Evolutionary conservation across 2,113 vertebrate species (phyloP).

Genomic region (Passer domesticus): DNA sequence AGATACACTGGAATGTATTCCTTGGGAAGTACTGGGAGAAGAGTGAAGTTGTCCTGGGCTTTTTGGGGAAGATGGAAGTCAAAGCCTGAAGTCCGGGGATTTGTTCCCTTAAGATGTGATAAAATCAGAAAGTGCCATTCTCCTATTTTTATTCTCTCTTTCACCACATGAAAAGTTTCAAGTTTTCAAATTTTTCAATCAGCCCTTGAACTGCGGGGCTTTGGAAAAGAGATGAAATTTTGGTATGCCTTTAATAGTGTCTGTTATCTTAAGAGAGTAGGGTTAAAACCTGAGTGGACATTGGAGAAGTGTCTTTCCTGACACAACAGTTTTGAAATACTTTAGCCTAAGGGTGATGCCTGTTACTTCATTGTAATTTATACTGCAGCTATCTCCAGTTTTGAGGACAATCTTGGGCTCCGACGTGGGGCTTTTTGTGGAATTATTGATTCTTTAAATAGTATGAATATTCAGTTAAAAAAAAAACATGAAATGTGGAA

Average conservation of each 20-base stretch:
- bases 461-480: not conserved
- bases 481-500: not conserved
- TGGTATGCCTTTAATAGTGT: not conserved
- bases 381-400: not conserved
- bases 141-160: not conserved
- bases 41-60: not conserved
- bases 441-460: not conserved
- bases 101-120: not conserved
- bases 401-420: not conserved
- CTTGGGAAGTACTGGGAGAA: not conserved
- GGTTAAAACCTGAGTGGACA: not conserved
- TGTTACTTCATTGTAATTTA: not conserved
- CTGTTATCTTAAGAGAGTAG: not conserved
- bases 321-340: not conserved
- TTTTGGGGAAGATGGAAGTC: not conserved
- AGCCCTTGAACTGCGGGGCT: not conserved
- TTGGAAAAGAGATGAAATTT: not conserved
- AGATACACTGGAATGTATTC: not conserved
- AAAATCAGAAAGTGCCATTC: not conserved
- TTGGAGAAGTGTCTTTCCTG: not conserved
- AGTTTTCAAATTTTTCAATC: not conserved
- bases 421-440: not conserved
- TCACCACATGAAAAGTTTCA: not conserved
- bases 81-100: not conserved
- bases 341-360: not conserved